phyloP scores from a whole-genome alignment of 92 coral and sea anemone species.

The Palythoa heliodiscus region DNA sequence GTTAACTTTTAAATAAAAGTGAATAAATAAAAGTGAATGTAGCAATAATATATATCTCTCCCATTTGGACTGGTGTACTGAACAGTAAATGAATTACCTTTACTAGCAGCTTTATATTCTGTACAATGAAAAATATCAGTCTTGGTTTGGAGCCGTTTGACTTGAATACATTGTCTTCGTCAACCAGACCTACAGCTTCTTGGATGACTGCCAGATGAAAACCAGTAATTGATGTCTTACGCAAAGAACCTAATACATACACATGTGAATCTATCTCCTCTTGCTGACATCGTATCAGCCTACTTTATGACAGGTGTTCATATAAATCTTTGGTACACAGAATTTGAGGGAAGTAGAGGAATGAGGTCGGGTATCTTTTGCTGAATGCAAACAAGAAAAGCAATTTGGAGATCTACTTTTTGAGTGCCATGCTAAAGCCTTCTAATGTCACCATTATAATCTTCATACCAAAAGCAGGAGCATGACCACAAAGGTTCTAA shows the following conservation, averaged over 20 bases:
- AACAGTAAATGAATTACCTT: not conserved
- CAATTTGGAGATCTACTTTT: slow-evolving; percentile 68
- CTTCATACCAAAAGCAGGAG: slow-evolving; percentile 81
- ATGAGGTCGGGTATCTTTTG: slow-evolving; percentile 70
- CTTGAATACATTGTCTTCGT: not conserved
- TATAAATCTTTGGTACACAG: slow-evolving; percentile 56
- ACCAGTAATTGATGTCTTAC: not conserved
- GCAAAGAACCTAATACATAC: slow-evolving; percentile 3
- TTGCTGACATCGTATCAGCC: slow-evolving; percentile 47
- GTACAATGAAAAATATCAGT: slow-evolving; percentile 5
- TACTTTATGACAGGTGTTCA: slow-evolving; percentile 45
- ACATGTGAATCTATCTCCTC: slow-evolving; percentile 34
- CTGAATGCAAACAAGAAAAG: slow-evolving; percentile 65
- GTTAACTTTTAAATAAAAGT: not conserved
- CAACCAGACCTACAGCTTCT: not conserved
- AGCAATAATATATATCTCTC: not conserved
- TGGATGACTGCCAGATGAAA: not conserved
- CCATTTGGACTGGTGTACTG: not conserved
- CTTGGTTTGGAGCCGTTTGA: not conserved
- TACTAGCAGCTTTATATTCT: not conserved
- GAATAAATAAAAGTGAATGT: too few species aligned
- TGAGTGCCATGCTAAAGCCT: slow-evolving; percentile 73
- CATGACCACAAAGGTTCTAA: slow-evolving; percentile 72
- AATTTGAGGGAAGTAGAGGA: slow-evolving; percentile 56
- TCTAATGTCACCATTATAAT: slow-evolving; percentile 71